Evolutionary conservation across 2,113 vertebrate species (phyloP).

Genomic region (Apodemus sylvaticus): DNA sequence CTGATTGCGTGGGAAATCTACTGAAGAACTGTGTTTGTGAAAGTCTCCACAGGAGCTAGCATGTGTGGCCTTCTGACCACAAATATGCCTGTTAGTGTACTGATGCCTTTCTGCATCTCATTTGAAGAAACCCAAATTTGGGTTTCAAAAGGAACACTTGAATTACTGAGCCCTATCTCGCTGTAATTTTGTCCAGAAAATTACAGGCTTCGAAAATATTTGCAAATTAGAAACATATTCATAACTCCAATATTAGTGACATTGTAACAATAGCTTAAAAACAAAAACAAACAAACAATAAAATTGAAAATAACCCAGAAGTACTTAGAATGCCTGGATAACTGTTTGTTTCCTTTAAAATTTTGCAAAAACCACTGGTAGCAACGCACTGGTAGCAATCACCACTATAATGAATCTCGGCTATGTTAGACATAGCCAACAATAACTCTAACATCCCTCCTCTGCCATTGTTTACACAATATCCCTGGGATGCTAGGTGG

Average conservation of each 20-base stretch:
- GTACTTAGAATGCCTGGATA: not conserved
- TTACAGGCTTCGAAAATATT: not conserved
- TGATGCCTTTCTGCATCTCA: not conserved
- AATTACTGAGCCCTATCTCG: not conserved
- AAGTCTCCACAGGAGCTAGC: not conserved
- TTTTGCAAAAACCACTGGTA: not conserved
- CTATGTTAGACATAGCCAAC: not conserved
- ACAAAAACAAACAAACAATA: not conserved
- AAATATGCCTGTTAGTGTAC: too few relatives aligned
- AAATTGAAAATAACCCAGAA: not conserved
- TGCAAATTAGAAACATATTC: not conserved
- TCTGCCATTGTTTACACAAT: not conserved
- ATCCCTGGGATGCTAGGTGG: not conserved
- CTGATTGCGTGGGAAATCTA: not conserved
- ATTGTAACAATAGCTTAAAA: not conserved
- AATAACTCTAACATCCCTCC: rapidly evolving
- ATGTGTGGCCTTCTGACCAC: not conserved
- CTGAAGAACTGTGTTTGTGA: not conserved
- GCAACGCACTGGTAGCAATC: not conserved
- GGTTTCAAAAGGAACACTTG: not conserved
- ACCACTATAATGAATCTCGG: not conserved
- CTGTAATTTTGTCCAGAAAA: not conserved
- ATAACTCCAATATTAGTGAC: not conserved
- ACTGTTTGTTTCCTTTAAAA: not conserved
- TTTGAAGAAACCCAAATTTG: not conserved